Evolutionary conservation across 2,888 invertebrate species (phyloP).

Genomic region (Lithosia quadra): DNA sequence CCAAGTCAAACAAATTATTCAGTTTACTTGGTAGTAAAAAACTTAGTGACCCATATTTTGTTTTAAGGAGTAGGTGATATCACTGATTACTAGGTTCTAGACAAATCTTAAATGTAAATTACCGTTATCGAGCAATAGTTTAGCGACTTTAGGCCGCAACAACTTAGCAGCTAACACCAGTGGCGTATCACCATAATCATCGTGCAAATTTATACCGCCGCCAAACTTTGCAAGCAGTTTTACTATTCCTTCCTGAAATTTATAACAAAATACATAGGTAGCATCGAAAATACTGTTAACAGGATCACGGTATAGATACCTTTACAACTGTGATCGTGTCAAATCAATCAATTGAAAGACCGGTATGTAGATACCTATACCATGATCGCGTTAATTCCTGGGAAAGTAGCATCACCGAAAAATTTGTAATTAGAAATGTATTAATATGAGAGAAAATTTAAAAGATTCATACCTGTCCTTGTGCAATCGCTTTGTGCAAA

Average conservation of each 20-base stretch:
- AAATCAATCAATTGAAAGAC: too few species aligned
- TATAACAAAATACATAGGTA: background rate
- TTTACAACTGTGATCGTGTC: too few species aligned
- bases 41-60: too few species aligned
- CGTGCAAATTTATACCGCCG: slow-evolving; percentile 88
- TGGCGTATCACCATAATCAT: slow-evolving; percentile 90
- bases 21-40: too few species aligned
- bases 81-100: too few species aligned
- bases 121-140: slow-evolving; percentile 86
- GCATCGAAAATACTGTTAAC: too few species aligned
- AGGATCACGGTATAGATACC: too few species aligned
- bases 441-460: background rate
- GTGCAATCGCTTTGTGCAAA: slow-evolving; percentile 89
- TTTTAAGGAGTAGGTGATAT: too few species aligned
- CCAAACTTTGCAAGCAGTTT: slow-evolving; percentile 83
- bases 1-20: too few species aligned
- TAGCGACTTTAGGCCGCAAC: slow-evolving; percentile 81
- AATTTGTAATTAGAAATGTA: background rate
- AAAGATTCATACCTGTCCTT: slow-evolving; percentile 78
- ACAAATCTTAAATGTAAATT: slow-evolving; percentile 42
- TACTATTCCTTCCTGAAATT: slow-evolving; percentile 83
- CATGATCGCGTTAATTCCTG: too few species aligned
- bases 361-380: too few species aligned
- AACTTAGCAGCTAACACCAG: slow-evolving; percentile 87
- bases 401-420: too few species aligned